Percentiles rank a stretch among this genome's conserved stretches.
phyloP scores from a whole-genome alignment of 2,797 vertebrate genomes.

The Podarcis lilfordi region DNA sequence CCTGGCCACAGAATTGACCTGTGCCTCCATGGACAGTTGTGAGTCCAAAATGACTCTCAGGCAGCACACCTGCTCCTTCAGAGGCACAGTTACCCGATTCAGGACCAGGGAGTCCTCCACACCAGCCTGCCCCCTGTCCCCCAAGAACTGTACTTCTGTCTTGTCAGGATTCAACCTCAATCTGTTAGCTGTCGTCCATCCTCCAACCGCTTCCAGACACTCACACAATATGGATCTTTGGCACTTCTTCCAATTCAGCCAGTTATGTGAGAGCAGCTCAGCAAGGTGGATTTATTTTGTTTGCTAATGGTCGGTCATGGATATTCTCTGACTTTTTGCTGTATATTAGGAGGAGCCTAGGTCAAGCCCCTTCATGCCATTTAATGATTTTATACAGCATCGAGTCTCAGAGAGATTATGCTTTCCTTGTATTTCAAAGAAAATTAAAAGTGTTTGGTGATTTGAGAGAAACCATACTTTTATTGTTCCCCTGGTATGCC shows the following conservation, averaged over 20 bases:
- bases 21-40: no score
- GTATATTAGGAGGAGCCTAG: not conserved
- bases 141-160: no score
- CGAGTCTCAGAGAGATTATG: constrained; percentile 29
- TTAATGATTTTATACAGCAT: constrained; percentile 38
- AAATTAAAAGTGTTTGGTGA: constrained; percentile 43
- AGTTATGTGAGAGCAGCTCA: not conserved
- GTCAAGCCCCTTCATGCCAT: constrained; percentile 1
- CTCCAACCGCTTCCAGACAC: no score
- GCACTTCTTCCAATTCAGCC: not conserved
- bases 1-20: no score
- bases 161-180: no score
- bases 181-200: no score
- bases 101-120: no score
- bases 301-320: not conserved
- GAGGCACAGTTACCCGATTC: no score
- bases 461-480: constrained; percentile 35
- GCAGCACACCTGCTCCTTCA: no score
- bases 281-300: not conserved
- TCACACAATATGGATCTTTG: not conserved
- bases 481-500: constrained; percentile 35
- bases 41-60: no score
- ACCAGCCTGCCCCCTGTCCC: no score
- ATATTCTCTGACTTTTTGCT: not conserved
- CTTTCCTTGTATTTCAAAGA: constrained; percentile 53